These are phyloP conservation scores for Leptopterna dolabrata DNA, from an alignment of 2,888 invertebrate genomes.

Conservation along the genomic window DNA sequence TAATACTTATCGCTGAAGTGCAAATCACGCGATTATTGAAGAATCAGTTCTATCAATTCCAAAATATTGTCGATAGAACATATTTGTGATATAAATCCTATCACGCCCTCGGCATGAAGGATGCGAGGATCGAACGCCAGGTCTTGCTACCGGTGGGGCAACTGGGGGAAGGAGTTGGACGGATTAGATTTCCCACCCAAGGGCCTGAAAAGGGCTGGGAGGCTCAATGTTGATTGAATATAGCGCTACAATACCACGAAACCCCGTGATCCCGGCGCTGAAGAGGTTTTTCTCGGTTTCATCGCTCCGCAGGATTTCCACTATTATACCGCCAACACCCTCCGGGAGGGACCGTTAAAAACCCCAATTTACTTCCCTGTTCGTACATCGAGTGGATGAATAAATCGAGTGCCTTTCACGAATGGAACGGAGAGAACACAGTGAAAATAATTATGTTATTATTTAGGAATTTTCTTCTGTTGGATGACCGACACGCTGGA, in stretches of 20 bases:
- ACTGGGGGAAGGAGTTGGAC: background rate
- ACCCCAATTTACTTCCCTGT: background rate
- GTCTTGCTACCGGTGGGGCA: background rate
- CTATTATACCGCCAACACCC: background rate
- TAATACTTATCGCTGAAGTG: too few species aligned
- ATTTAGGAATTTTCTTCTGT: too few species aligned
- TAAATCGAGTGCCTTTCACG: background rate
- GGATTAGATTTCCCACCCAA: background rate
- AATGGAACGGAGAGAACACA: too few species aligned
- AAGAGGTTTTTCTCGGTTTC: background rate
- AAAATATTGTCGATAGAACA: too few species aligned
- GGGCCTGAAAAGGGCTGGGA: background rate
- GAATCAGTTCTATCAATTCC: too few species aligned
- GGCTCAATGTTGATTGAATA: slow-evolving; percentile 11
- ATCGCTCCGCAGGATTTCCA: background rate
- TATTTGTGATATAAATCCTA: too few species aligned
- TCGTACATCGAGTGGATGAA: background rate
- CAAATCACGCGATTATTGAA: too few species aligned
- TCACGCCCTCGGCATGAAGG: too few species aligned
- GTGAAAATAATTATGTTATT: too few species aligned
- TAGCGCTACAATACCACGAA: slow-evolving; percentile 3
- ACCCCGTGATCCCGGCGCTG: background rate
- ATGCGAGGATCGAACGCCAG: too few species aligned
- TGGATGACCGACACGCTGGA: too few species aligned
- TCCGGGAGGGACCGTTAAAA: background rate